These are phyloP conservation scores for Anseranas semipalmata DNA, from an alignment of 2,113 vertebrate genomes.

Conservation along the genomic window DNA sequence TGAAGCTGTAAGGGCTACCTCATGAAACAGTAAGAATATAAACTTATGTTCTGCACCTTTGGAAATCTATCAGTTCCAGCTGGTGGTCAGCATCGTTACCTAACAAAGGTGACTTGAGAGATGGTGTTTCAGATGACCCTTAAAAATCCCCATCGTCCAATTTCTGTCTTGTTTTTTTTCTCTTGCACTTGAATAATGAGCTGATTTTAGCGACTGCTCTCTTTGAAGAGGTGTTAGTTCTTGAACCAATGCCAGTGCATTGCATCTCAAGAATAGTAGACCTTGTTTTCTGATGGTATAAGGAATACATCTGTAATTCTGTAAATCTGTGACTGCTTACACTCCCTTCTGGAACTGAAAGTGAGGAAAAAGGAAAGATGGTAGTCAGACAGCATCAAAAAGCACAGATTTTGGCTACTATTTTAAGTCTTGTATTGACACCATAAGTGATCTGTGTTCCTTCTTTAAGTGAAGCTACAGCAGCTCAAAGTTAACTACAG, in stretches of 20 bases:
- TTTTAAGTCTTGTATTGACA: constrained; percentile 68
- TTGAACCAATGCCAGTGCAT: constrained; percentile 23
- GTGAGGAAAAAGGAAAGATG: constrained; percentile 59
- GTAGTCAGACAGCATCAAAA: constrained; percentile 63
- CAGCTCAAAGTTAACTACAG: constrained; percentile 53
- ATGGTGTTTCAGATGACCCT: neutral
- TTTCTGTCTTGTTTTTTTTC: neutral
- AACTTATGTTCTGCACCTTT: neutral
- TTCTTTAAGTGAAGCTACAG: constrained; percentile 31
- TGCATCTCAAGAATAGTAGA: constrained; percentile 50
- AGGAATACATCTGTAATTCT: constrained; percentile 63
- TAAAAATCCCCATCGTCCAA: neutral
- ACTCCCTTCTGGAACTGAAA: constrained; percentile 47
- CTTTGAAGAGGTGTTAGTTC: constrained; percentile 54
- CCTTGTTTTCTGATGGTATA: constrained; percentile 57
- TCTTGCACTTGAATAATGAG: neutral
- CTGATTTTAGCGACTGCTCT: constrained; percentile 47
- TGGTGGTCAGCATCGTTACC: neutral
- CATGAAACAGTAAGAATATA: neutral
- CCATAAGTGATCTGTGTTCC: constrained; percentile 57
- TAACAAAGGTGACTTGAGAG: neutral
- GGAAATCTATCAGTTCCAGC: neutral
- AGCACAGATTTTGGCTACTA: constrained; percentile 67
- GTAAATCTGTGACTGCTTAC: constrained; percentile 59
- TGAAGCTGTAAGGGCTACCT: neutral